phyloP scores from a whole-genome alignment of 2,888 invertebrate species.

The Macaria notata region DNA sequence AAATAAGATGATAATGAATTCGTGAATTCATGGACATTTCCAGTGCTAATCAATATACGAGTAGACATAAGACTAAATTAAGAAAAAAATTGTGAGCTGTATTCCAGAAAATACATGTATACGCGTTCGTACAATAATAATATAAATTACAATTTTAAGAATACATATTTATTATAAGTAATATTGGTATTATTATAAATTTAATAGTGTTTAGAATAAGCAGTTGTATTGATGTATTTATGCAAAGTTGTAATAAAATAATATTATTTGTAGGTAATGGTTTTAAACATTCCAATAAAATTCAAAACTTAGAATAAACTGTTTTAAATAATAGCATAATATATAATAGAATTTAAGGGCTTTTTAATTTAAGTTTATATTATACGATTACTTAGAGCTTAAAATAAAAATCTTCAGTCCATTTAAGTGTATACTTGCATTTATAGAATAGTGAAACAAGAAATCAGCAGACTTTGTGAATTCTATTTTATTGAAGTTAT shows the following conservation, averaged over 20 bases:
- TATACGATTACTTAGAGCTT: conserved; percentile 28
- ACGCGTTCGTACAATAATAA: conserved; percentile 80
- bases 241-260: conserved; percentile 29
- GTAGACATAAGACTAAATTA: conserved; percentile 26
- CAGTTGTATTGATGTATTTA: conserved; percentile 56
- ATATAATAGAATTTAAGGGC: conserved; percentile 17
- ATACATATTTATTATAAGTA: conserved; percentile 70
- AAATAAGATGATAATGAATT: conserved; percentile 19
- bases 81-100: conserved; percentile 63
- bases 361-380: conserved; percentile 23
- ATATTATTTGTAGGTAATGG: conserved; percentile 29
- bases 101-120: conserved; percentile 76
- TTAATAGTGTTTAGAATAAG: conserved; percentile 56
- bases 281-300: conserved; percentile 45
- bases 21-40: conserved; percentile 25
- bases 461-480: conserved; percentile 5
- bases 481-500: conserved; percentile 4
- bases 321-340: conserved; percentile 14
- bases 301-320: conserved; percentile 33
- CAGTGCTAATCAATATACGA: conserved; percentile 31
- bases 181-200: conserved; percentile 55
- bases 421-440: conserved; percentile 30
- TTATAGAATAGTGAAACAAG: conserved; percentile 26
- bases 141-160: conserved; percentile 60
- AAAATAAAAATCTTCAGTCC: conserved; percentile 29